These are phyloP conservation scores for Stegostoma tigrinum DNA, from an alignment of 2,113 vertebrate species.

Conservation along the genomic window DNA sequence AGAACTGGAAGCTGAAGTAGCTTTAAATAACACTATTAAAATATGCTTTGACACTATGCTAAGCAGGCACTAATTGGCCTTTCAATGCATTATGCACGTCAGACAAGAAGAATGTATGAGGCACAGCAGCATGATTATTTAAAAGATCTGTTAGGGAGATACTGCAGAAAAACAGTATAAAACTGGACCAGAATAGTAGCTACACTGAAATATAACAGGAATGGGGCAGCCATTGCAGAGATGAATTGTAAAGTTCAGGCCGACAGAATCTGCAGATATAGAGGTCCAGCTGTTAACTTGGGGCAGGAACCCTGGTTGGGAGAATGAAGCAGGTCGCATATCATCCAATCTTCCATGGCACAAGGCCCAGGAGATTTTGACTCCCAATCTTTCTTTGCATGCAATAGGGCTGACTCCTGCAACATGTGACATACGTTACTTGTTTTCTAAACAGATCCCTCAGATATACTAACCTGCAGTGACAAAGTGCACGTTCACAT, in stretches of 20 bases:
- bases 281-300: background rate
- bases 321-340: background rate
- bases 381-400: background rate
- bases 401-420: background rate
- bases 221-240: background rate
- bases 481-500: too few relatives aligned
- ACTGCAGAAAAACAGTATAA: background rate
- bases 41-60: background rate
- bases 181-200: background rate
- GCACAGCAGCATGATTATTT: background rate
- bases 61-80: background rate
- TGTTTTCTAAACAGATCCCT: background rate
- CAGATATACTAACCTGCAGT: too few relatives aligned
- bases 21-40: constrained; percentile 10
- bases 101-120: background rate
- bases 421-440: background rate
- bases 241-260: background rate
- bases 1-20: background rate
- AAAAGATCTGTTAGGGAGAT: background rate
- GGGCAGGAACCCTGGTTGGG: background rate
- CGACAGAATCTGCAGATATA: background rate
- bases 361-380: background rate
- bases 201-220: background rate
- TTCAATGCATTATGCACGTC: background rate
- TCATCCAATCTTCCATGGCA: background rate